These are phyloP conservation scores for Drosophila leonis DNA, from an alignment of 2,888 invertebrate genomes.

Conservation along the genomic window DNA sequence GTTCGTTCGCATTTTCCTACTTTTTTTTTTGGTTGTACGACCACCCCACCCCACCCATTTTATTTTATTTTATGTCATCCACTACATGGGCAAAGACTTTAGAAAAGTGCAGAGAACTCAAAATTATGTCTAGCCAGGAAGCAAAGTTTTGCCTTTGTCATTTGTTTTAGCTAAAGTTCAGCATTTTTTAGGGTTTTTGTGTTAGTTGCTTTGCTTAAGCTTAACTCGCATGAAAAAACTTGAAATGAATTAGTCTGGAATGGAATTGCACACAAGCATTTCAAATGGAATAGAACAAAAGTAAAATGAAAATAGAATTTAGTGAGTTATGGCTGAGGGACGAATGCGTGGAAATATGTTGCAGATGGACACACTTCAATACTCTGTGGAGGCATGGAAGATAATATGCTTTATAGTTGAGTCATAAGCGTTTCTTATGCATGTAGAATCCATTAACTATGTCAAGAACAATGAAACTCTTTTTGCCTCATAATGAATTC, in stretches of 20 bases:
- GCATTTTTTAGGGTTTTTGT: constrained; percentile 14
- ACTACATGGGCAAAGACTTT: constrained; percentile 35
- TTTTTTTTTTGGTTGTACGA: constrained; percentile 13
- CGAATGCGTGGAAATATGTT: background rate
- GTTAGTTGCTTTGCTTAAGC: constrained; percentile 30
- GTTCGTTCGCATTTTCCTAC: constrained; percentile 23
- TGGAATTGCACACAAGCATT: constrained; percentile 7
- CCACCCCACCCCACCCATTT: no score
- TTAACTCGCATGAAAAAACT: constrained; percentile 27
- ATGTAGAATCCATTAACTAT: background rate
- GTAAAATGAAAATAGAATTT: background rate
- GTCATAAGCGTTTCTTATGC: background rate
- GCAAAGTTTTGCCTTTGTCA: constrained; percentile 73
- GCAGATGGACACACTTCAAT: background rate
- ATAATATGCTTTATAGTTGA: background rate
- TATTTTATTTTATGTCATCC: constrained; percentile 25
- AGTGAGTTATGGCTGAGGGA: background rate
- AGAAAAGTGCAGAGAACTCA: constrained; percentile 57
- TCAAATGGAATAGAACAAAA: constrained; percentile 11
- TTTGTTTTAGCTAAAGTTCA: constrained; percentile 55
- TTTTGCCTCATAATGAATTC: background rate
- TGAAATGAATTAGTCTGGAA: constrained; percentile 29
- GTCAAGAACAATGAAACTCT: background rate
- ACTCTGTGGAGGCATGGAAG: background rate
- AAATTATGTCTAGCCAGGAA: constrained; percentile 80